Evolutionary conservation across 2,113 vertebrate genomes (phyloP), one percentile per base, ranked within the genome.

Genomic region (Corydoras maculifer): DNA sequence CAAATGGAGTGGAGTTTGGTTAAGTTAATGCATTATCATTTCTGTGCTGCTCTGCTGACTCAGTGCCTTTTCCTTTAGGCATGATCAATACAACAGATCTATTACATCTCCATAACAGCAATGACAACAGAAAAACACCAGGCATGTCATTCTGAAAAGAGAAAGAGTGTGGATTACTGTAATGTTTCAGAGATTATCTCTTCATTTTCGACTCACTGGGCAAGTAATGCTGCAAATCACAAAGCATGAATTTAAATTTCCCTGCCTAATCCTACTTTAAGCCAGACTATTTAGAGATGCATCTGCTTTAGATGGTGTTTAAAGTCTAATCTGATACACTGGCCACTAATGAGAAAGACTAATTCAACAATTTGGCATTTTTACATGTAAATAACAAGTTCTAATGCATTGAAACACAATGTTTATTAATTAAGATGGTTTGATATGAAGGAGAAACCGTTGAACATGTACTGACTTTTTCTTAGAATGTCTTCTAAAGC

Each of bases 211-310:
- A 31, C 60, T 71, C 60, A 9, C 30, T 57, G 18, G 31, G 15
- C n/a, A 55, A 67, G 65, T 15, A 55, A 54, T 54, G 65, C 35
- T 43, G 4, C 35, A 43, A 43, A 43, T 43, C 35, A 43, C 35
- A 43, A 69, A 48, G 49, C 65, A 55, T 61, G 78, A 75, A 77
- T 81, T 78, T 75, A 77, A 79, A 77, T 78, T 75, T 72, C 65
- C 68, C 72, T 69, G 76, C 51, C 51, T 53, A 53, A 53, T 53
- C 51, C 51, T 0, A 53, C 5, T 53, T 53, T 53, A 53, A 53
- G 9, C 51, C 13, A 12, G 10, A 53, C 9, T 10, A 10, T 53
- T 14, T 10, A 14, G 9, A 43, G 35, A 43, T 43, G 35, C 35
- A 43, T 43, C 35, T 43, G 35, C 35, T 43, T 43, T 43, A 43